Evolutionary conservation across 2,888 invertebrate genomes (phyloP).

Genomic region (Melinopterus prodromus): DNA sequence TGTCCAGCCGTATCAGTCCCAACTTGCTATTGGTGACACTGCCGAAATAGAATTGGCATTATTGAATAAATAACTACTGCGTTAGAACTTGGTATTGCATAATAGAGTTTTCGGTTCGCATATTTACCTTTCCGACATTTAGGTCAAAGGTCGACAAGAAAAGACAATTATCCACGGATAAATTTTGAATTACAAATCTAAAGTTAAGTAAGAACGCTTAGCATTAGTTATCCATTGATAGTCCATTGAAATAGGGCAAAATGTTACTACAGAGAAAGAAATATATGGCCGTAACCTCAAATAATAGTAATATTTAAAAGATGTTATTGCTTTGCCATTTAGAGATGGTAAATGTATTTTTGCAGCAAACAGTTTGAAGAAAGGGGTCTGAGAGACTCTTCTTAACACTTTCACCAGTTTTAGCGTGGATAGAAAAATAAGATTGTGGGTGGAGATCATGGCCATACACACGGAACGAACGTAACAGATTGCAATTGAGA

Average conservation of each 20-base stretch:
- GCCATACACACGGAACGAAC: background rate
- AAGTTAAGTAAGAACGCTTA: no score
- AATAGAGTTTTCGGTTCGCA: no score
- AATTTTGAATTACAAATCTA: no score
- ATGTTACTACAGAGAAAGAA: no score
- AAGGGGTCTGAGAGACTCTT: background rate
- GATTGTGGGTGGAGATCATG: background rate
- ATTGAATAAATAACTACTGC: background rate
- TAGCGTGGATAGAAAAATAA: background rate
- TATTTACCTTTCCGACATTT: no score
- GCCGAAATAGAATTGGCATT: background rate
- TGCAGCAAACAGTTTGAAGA: background rate
- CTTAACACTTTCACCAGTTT: slow-evolving; percentile 4
- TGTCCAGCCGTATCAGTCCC: background rate
- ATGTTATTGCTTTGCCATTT: background rate
- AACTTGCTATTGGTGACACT: background rate
- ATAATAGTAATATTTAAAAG: no score
- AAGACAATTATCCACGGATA: no score
- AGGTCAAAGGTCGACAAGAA: no score
- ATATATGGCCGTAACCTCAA: no score
- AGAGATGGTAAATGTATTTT: background rate
- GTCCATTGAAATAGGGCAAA: no score
- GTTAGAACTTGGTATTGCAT: no score
- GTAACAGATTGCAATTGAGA: slow-evolving; percentile 4
- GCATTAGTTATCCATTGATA: no score